These are phyloP conservation scores for Heliconius charithonia DNA, from an alignment of 2,888 invertebrate species.

Conservation along the genomic window DNA sequence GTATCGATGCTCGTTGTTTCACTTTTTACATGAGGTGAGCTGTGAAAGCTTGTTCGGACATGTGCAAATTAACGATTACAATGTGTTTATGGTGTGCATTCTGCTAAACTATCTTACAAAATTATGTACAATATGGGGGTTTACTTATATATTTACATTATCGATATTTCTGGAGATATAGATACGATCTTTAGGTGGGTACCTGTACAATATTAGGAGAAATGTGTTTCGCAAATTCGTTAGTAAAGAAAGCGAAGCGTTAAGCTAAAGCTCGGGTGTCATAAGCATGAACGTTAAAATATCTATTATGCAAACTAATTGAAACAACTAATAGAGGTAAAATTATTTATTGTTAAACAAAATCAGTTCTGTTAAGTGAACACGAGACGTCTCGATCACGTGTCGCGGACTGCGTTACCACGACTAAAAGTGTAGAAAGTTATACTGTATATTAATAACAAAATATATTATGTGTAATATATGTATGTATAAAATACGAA, in stretches of 20 bases:
- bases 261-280: slow-evolving; percentile 69
- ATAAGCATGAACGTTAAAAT: slow-evolving; percentile 66
- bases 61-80: slow-evolving; percentile 47
- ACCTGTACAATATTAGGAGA: neutral
- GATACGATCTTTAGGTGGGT: slow-evolving; percentile 6
- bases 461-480: slow-evolving; percentile 56
- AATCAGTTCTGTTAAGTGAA: slow-evolving; percentile 82
- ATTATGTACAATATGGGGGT: slow-evolving; percentile 5
- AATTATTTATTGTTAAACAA: slow-evolving; percentile 80
- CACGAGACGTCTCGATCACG: slow-evolving; percentile 75
- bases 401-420: slow-evolving; percentile 67
- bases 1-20: slow-evolving; percentile 58
- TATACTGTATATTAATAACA: slow-evolving; percentile 62
- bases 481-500: slow-evolving; percentile 63
- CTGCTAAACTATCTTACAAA: slow-evolving; percentile 23
- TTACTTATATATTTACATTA: slow-evolving; percentile 13
- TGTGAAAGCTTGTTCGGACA: slow-evolving; percentile 55
- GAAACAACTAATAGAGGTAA: slow-evolving; percentile 78
- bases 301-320: slow-evolving; percentile 72
- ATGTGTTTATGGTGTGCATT: slow-evolving; percentile 47
- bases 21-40: slow-evolving; percentile 72
- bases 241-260: slow-evolving; percentile 75
- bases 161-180: neutral
- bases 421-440: slow-evolving; percentile 63
- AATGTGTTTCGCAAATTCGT: slow-evolving; percentile 37